A percentile compares a stretch with the other conserved stretches of the same genome.
Conservation (phyloP, 2,888 invertebrate species). For the Drepanosiphum platanoidis region DNA sequence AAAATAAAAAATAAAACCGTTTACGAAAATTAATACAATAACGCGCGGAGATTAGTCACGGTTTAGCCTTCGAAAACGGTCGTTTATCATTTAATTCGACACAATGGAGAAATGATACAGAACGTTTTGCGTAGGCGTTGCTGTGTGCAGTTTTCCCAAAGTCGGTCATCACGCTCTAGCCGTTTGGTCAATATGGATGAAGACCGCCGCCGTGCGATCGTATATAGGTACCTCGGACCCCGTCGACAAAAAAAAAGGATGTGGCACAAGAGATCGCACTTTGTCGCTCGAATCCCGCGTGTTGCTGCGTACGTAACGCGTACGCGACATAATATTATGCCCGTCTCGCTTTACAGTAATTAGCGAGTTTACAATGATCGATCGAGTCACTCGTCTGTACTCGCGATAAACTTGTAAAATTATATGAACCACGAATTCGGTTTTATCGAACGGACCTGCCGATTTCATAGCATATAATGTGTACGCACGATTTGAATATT, state of each 20-base stretch:
- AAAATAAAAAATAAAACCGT: no score
- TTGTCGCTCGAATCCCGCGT: background rate
- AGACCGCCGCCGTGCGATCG: background rate
- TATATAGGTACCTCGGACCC: no score
- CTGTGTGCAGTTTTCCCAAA: background rate
- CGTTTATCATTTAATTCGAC: background rate
- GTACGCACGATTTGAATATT: no score
- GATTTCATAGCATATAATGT: no score
- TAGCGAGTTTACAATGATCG: no score
- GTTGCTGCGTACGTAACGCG: no score
- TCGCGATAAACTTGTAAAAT: no score
- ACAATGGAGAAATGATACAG: slow-evolving; percentile 8
- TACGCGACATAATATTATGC: no score
- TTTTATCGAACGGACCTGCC: no score
- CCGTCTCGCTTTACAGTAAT: no score
- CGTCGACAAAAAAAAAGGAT: background rate
- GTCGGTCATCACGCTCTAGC: slow-evolving; percentile 28
- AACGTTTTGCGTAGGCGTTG: slow-evolving; percentile 3
- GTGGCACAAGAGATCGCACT: background rate
- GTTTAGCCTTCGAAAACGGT: background rate
- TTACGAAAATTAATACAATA: background rate
- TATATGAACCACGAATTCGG: no score
- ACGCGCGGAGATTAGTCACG: slow-evolving; percentile 14
- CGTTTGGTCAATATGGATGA: slow-evolving; percentile 31
- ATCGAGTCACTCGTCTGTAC: no score